Conservation (phyloP, 2,888 invertebrate genomes). For the Drosophila phalerata region DNA sequence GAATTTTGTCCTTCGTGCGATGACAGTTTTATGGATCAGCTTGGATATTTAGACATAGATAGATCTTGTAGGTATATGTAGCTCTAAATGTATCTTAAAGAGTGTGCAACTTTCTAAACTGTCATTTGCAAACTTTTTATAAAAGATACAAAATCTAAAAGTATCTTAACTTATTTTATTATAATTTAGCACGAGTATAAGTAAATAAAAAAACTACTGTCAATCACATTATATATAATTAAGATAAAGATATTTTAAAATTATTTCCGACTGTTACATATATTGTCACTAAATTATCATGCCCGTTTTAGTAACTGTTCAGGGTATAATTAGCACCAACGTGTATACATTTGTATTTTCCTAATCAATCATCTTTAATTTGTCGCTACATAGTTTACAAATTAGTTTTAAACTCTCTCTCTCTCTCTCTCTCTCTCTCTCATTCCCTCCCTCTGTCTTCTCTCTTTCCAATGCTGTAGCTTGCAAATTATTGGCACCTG, state of each 20-base stretch:
- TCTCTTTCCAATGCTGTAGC: slow-evolving; percentile 13
- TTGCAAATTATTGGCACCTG: slow-evolving; percentile 15
- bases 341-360: slow-evolving; percentile 8
- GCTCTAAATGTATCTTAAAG: background rate
- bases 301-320: background rate
- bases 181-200: background rate
- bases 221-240: background rate
- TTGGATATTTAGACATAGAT: slow-evolving; percentile 8
- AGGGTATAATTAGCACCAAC: slow-evolving; percentile 8
- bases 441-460: background rate
- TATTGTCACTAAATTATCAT: background rate
- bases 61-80: background rate
- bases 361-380: slow-evolving; percentile 27
- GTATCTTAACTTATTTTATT: background rate
- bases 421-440: slow-evolving; percentile 1
- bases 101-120: slow-evolving; percentile 16
- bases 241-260: background rate
- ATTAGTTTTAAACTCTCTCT: slow-evolving; percentile 9
- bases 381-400: slow-evolving; percentile 7
- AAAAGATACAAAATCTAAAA: background rate
- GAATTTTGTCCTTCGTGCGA: slow-evolving; percentile 43
- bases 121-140: background rate
- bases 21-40: slow-evolving; percentile 42
- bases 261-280: background rate
- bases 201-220: background rate